A percentile compares a stretch with the other conserved stretches of the same genome.
These are phyloP conservation scores for Sebastes goodei DNA, from an alignment of 2,797 vertebrate species.

Conservation along the genomic window DNA sequence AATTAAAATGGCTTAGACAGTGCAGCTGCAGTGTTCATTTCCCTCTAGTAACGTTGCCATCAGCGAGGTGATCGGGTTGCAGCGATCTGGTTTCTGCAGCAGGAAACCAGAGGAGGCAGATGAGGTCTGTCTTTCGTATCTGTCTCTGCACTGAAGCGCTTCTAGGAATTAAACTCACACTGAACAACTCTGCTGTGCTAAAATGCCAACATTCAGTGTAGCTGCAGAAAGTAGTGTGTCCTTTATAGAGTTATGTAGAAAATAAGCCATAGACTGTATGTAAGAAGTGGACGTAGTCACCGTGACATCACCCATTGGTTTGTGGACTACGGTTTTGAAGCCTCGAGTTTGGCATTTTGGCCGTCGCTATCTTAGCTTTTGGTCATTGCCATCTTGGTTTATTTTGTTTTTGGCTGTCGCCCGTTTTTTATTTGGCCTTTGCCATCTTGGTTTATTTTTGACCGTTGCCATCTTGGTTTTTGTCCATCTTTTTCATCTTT, in stretches of 20 bases:
- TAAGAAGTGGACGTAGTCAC: too few relatives aligned
- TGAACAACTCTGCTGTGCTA: not conserved
- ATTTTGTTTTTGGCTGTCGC: too few relatives aligned
- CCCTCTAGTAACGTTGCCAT: not conserved
- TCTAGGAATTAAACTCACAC: not conserved
- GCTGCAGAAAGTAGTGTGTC: not conserved
- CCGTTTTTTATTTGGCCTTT: too few relatives aligned
- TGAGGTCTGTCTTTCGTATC: not conserved
- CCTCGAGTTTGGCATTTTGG: too few relatives aligned
- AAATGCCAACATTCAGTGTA: not conserved
- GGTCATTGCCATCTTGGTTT: too few relatives aligned
- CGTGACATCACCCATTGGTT: too few relatives aligned
- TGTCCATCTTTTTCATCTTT: too few relatives aligned
- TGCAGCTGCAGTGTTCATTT: not conserved
- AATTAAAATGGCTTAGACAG: not conserved
- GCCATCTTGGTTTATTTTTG: too few relatives aligned
- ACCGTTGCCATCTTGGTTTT: too few relatives aligned
- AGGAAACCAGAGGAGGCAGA: constrained; percentile 1
- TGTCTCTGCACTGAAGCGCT: not conserved
- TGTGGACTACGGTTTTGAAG: too few relatives aligned
- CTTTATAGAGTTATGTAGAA: not conserved
- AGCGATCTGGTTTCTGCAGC: constrained; percentile 20
- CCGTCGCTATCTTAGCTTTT: too few relatives aligned
- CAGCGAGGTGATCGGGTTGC: not conserved
- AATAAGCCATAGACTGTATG: too few relatives aligned